Conservation (phyloP, 2,113 vertebrate species). For the Erythrolamprus reginae region DNA sequence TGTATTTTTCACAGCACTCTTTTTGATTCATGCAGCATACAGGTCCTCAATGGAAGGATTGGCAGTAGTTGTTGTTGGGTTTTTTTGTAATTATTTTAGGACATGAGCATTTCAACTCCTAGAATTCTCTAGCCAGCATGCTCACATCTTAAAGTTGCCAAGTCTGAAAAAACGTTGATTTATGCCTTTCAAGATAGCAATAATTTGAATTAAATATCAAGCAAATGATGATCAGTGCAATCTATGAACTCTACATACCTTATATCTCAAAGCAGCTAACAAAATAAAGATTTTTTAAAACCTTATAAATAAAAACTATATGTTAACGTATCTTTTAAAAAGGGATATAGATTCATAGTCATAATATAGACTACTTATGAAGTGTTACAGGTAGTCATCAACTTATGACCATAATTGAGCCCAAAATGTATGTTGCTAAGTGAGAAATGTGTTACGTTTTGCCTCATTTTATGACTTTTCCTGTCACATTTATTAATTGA, state of each 20-base stretch:
- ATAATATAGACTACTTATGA: neutral
- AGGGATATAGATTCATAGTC: neutral
- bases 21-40: no score
- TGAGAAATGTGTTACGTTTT: neutral
- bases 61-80: no score
- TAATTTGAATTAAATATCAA: no score
- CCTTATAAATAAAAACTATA: neutral
- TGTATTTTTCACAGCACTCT: no score
- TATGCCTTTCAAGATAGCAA: neutral
- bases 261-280: neutral
- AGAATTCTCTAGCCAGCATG: neutral
- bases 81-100: no score
- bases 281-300: neutral
- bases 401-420: neutral
- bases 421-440: neutral
- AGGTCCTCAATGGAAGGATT: no score
- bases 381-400: neutral
- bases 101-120: neutral
- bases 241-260: neutral
- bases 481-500: neutral
- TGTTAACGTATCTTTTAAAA: neutral
- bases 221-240: neutral
- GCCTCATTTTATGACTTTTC: neutral
- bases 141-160: neutral
- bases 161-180: neutral